Percentiles rank a stretch among this genome's conserved stretches.
phyloP scores from a whole-genome alignment of 2,888 invertebrate genomes.

The Cecidostiba fungosa region DNA sequence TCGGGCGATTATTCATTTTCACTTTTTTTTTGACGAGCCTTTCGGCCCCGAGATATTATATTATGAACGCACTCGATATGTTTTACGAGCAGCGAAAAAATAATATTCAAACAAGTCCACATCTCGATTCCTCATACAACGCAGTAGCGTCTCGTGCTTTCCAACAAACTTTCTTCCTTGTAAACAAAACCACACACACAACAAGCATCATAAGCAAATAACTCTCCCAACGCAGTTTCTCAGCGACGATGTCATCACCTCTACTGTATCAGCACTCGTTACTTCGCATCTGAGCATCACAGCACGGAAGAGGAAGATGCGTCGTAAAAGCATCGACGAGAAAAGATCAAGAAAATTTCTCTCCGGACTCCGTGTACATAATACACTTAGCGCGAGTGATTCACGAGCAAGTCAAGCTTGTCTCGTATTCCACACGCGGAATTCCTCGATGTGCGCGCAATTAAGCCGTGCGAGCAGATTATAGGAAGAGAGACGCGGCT shows the following conservation, averaged over 20 bases:
- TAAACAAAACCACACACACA: neutral
- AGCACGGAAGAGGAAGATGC: conserved; percentile 34
- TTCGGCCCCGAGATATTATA: neutral
- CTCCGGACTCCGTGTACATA: conserved; percentile 11
- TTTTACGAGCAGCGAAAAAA: neutral
- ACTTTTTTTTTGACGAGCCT: neutral
- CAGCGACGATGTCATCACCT: conserved; percentile 22
- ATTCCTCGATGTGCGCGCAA: conserved; percentile 11
- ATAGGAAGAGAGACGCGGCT: neutral
- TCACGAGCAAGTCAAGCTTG: conserved; percentile 26
- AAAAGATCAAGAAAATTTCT: conserved; percentile 37
- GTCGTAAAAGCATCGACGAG: neutral
- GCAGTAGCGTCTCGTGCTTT: no score
- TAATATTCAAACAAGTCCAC: no score
- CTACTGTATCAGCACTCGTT: neutral
- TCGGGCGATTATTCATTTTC: conserved; percentile 8
- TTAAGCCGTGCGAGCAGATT: neutral
- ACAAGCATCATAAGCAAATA: neutral
- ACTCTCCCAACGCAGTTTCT: neutral
- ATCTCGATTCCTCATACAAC: no score
- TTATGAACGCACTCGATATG: neutral
- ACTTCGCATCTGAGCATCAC: neutral
- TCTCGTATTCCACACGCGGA: conserved; percentile 11
- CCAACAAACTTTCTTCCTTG: neutral
- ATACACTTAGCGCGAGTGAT: conserved; percentile 22